Conservation (phyloP, 2,113 vertebrate species). For the Coreoperca whiteheadi region DNA sequence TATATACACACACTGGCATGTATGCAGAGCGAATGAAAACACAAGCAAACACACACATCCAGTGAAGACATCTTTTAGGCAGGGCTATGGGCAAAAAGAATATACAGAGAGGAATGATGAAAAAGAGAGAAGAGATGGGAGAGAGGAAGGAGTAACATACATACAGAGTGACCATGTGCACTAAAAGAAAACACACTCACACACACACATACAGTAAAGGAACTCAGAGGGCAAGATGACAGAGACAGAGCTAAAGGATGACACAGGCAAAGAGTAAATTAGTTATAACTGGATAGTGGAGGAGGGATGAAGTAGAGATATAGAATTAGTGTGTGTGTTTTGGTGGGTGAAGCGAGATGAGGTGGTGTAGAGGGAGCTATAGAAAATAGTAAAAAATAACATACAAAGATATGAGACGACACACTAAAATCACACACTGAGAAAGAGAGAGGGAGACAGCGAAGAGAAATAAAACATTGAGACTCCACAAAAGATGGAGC, state of each 20-base stretch:
- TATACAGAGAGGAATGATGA: slow-evolving; percentile 21
- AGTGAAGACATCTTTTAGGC: slow-evolving; percentile 14
- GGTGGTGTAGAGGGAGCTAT: slow-evolving; percentile 3
- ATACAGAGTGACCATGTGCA: slow-evolving; percentile 18
- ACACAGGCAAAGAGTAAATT: slow-evolving; percentile 63
- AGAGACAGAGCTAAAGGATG: slow-evolving; percentile 49
- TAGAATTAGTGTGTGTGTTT: slow-evolving; percentile 12
- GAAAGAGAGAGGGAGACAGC: not conserved
- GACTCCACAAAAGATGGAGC: slow-evolving; percentile 27
- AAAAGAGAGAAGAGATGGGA: slow-evolving; percentile 42
- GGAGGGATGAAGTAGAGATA: slow-evolving; percentile 43
- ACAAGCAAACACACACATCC: not conserved
- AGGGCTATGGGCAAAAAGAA: slow-evolving; percentile 7
- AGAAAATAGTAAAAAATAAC: slow-evolving; percentile 27
- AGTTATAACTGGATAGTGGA: slow-evolving; percentile 60
- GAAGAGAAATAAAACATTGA: slow-evolving; percentile 14
- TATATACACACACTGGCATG: not conserved
- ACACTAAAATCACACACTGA: slow-evolving; percentile 25
- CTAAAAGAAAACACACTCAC: slow-evolving; percentile 1
- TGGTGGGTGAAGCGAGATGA: not conserved
- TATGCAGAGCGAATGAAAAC: not conserved
- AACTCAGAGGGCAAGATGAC: slow-evolving; percentile 42
- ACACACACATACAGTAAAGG: slow-evolving; percentile 29
- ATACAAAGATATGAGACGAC: slow-evolving; percentile 2
- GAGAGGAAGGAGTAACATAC: slow-evolving; percentile 33